phyloP scores from a whole-genome alignment of 1,140 invertebrate species.

The Copidosoma floridanum region DNA sequence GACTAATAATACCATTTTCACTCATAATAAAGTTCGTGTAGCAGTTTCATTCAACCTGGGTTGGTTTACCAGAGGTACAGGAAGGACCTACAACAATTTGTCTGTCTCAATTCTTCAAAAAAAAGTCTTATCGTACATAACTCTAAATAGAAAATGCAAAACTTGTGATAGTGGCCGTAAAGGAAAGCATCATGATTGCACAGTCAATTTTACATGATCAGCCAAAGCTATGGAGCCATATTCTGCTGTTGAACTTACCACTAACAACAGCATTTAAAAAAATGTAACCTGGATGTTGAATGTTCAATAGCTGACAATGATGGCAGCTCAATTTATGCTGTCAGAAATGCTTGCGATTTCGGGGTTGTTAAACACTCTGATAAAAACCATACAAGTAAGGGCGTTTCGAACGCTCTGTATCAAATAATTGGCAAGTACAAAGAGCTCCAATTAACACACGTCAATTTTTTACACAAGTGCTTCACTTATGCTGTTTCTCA shows the following conservation, averaged over 20 bases:
- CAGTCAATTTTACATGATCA: conserved; percentile 19
- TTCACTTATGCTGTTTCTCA: too few relatives aligned
- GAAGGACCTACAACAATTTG: conserved; percentile 29
- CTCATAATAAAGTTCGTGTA: conserved; percentile 10
- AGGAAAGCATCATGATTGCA: conserved; percentile 25
- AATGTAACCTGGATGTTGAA: conserved; percentile 9
- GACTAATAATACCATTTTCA: neutral
- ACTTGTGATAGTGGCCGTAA: conserved; percentile 18
- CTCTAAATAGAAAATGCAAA: conserved; percentile 21
- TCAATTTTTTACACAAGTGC: too few relatives aligned
- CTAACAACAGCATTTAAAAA: conserved; percentile 15
- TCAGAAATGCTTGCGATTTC: conserved; percentile 10
- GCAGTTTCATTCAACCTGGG: conserved; percentile 29
- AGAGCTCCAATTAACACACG: too few relatives aligned
- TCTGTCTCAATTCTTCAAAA: conserved; percentile 26
- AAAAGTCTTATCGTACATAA: conserved; percentile 23
- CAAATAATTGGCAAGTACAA: conserved; percentile 17
- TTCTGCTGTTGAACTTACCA: conserved; percentile 5
- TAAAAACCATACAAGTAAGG: conserved; percentile 30
- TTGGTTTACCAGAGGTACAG: conserved; percentile 28
- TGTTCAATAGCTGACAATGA: conserved; percentile 26
- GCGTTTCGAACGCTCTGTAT: conserved; percentile 24
- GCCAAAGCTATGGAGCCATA: conserved; percentile 6
- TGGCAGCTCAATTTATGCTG: conserved; percentile 21
- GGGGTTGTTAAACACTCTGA: conserved; percentile 29